Conservation (phyloP, 1,140 invertebrate genomes). For the Holcopasites calliopsidis region DNA sequence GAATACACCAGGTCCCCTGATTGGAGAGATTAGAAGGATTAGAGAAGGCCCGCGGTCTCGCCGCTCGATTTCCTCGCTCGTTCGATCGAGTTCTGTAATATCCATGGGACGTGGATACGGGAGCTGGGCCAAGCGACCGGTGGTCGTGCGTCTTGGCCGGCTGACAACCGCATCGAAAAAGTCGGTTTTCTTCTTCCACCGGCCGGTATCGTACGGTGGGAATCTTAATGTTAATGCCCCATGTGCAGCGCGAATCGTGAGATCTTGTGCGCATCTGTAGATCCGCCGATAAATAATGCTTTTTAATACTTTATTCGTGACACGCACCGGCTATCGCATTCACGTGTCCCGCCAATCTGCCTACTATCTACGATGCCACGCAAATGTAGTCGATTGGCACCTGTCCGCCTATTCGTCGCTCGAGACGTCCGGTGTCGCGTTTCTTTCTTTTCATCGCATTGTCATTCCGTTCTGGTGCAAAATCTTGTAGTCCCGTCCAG, state of each 20-base stretch:
- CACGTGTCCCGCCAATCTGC: constrained; percentile 46
- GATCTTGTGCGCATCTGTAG: background rate
- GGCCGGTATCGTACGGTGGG: constrained; percentile 5
- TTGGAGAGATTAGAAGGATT: constrained; percentile 60
- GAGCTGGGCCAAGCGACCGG: background rate
- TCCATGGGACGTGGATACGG: background rate
- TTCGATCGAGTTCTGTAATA: constrained; percentile 31
- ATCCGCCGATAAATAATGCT: constrained; percentile 53
- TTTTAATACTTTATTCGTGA: constrained; percentile 53
- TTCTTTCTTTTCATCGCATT: background rate
- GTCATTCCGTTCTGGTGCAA: background rate
- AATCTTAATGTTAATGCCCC: constrained; percentile 52
- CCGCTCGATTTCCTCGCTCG: constrained; percentile 40
- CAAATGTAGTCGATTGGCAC: constrained; percentile 28
- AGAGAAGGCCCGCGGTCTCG: constrained; percentile 18
- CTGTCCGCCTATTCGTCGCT: constrained; percentile 31
- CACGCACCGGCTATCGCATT: constrained; percentile 52
- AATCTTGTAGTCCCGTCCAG: background rate
- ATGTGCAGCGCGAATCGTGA: constrained; percentile 6
- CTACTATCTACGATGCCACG: constrained; percentile 25
- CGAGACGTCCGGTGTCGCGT: background rate
- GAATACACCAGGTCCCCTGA: constrained; percentile 43
- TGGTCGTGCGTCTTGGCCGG: constrained; percentile 41
- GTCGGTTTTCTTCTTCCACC: constrained; percentile 42
- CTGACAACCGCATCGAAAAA: constrained; percentile 40